Base-by-base conservation (phyloP, 2,888 invertebrate species). In the Drosophila prostipennis region DNA sequence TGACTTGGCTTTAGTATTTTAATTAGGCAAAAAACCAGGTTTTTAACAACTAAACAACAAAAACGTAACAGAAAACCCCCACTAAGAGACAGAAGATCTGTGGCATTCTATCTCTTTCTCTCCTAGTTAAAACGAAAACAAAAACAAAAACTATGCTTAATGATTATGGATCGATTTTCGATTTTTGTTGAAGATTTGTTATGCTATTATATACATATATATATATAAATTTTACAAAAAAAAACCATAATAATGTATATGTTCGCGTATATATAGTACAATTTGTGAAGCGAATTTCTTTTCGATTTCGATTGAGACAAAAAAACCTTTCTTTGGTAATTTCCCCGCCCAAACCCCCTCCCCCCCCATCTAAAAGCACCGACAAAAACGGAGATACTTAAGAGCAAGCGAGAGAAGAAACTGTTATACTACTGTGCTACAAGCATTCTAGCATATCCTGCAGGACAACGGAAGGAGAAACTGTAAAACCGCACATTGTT, bases 351-450 rank as follows among this genome's bases (percentile, higher is more conserved):
- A 10, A 39, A 11, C 19, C 6, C 8, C 14, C 13, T 3, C 11
- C 34, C 2, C 1, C 10, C 14, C 6, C n/a, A 23, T 36, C 19
- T n/a, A 39, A 26, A 29, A 19, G 3, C 29, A 16, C 32, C 32
- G 10, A 14, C 40, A 32, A 42, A 14, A 26, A 34, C 46, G 19
- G 58, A 51, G 40, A 19, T 42, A 49, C 26, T n/a, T 49, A 49
- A 23, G 60, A 45, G 43, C 19, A 36, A 65, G 65, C 43, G 39
- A 69, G 45, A 37, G 32, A 48, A 16, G 57, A 58, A 72, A 73
- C 45, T 60, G 85, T 85, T 80, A 85, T 85, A 85, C 79, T 79
- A 87, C 74, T 83, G 79, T 81, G 81, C 81, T 81, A 77, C 69
- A 83, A 86, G 83, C 80, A 80, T 67, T 56, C 40, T 52, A 58